Evolutionary conservation across 2,888 invertebrate species (phyloP), one percentile per base, ranked within the genome.

Genomic region (Harmothoe impar): DNA sequence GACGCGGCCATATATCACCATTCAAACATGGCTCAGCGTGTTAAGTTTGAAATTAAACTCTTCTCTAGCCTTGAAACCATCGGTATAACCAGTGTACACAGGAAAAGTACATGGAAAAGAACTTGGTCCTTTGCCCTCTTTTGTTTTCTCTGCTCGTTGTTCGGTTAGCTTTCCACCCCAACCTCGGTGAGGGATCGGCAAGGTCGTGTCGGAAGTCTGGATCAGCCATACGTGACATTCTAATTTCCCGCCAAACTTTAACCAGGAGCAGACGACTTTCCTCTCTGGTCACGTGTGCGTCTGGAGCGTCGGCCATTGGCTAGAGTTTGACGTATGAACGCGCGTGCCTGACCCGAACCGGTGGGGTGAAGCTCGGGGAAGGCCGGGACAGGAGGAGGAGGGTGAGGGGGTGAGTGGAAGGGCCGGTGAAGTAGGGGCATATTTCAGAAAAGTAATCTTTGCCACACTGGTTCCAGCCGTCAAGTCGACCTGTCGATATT

Each of bases 221-320:
- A 12, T 72, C 72, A 72, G 77, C 77, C 77, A 29, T 17, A 81
- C 35, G 35, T 81, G 81, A 81, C 81, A 81, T 81, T 35, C 35
- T 81, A 81, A 81, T 81, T 81, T 81, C 81, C 81, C 81, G 81
- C 81, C 81, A 33, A 81, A 81, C 35, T 81, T 81, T 17, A 43
- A 23, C 81, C 25, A 29, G 15, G 29, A 43, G 81, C 35, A 81
- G 81, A 81, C 81, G 81, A 81, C 81, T 43, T 62, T 62, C 29
- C 23, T 33, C 17, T 15, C 20, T 43, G 81, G 81, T 81, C 81
- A 81, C 81, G 81, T 81, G 81, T 43, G 81, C 25, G 81, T 35
- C 72, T 81, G 35, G 81, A n/a, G 25, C 35, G 35, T 43, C n/a
- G 81, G 33, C n/a, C 81, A 81, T 35, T 81, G 43, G 35, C 81